Evolutionary conservation across 1,140 invertebrate genomes (phyloP).

Genomic region (Drosophila simulans): DNA sequence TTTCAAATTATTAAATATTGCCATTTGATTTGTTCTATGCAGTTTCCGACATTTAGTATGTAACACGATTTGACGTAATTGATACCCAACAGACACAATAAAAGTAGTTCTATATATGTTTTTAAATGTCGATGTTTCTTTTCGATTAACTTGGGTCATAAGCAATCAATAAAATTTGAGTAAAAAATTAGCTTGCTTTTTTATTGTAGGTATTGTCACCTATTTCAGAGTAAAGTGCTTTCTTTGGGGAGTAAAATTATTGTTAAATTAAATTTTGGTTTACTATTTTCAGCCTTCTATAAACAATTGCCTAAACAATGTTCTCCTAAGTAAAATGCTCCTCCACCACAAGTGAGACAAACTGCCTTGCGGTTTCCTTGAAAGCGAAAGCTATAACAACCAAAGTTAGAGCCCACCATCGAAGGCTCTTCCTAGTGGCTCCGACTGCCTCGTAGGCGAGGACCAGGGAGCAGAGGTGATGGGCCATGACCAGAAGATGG

Average conservation of each 20-base stretch:
- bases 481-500: slow-evolving; percentile 65
- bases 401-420: slow-evolving; percentile 36
- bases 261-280: neutral
- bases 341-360: slow-evolving; percentile 46
- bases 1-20: slow-evolving; percentile 41
- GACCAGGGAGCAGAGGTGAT: slow-evolving; percentile 71
- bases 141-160: slow-evolving; percentile 7
- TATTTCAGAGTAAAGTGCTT: neutral
- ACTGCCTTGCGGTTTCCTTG: slow-evolving; percentile 58
- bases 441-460: slow-evolving; percentile 64
- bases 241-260: too few relatives aligned
- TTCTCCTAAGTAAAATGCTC: slow-evolving; percentile 19
- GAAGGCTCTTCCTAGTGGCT: slow-evolving; percentile 29
- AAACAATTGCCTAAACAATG: neutral
- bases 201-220: neutral
- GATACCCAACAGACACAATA: slow-evolving; percentile 76
- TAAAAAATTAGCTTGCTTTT: slow-evolving; percentile 2
- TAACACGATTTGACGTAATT: slow-evolving; percentile 62
- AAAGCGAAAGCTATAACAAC: slow-evolving; percentile 55
- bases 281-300: neutral
- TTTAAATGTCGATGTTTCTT: slow-evolving; percentile 48
- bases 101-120: slow-evolving; percentile 73
- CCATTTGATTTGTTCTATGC: slow-evolving; percentile 47
- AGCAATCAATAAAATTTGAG: slow-evolving; percentile 28
- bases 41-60: slow-evolving; percentile 52